Evolutionary conservation across 2,888 invertebrate species (phyloP).

Genomic region (Conchocele bisecta): DNA sequence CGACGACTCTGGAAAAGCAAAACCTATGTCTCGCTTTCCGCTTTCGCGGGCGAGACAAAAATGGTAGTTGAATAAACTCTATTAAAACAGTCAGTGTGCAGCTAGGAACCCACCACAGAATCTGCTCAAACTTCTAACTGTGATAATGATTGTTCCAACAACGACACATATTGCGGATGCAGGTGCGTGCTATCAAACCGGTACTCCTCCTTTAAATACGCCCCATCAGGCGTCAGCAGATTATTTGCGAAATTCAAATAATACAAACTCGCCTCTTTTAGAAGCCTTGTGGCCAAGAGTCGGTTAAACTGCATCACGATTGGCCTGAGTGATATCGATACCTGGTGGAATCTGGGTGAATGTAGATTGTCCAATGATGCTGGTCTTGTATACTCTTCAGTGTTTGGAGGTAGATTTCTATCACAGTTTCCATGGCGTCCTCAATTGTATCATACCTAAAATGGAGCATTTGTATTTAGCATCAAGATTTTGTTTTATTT

Average conservation of each 20-base stretch:
- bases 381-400: conserved; percentile 39
- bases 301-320: conserved; percentile 64
- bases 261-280: conserved; percentile 38
- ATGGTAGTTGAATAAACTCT: no score
- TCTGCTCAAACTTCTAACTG: no score
- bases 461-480: no score
- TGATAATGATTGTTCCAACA: no score
- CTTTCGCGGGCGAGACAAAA: no score
- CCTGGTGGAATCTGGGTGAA: no score
- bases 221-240: conserved; percentile 39
- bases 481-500: no score
- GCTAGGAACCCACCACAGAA: no score
- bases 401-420: conserved; percentile 53
- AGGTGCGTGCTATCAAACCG: conserved; percentile 59
- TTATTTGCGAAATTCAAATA: conserved; percentile 60
- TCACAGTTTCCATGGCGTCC: conserved; percentile 57
- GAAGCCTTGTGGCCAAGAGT: conserved; percentile 47
- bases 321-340: no score
- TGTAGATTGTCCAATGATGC: conserved; percentile 52
- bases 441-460: conserved; percentile 58
- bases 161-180: conserved; percentile 49
- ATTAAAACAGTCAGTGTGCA: no score
- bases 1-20: no score
- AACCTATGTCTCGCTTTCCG: no score
- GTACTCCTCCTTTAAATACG: conserved; percentile 26